Conservation (phyloP, 1,140 invertebrate genomes). For the Drosophila busckii region DNA sequence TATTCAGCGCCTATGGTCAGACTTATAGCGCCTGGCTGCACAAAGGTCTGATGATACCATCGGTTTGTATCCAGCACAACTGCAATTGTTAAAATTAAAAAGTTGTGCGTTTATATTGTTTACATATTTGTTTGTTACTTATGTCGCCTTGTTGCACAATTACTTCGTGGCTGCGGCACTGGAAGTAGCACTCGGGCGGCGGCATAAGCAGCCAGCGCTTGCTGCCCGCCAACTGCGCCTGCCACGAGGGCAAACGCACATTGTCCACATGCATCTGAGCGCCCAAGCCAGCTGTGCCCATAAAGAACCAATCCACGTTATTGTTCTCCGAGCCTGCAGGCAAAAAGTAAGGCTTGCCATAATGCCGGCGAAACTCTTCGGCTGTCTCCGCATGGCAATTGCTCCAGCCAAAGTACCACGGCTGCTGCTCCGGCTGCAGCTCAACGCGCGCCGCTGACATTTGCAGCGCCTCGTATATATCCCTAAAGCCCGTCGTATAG, state of each 20-base stretch:
- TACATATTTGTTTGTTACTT: constrained; percentile 86
- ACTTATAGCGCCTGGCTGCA: constrained; percentile 92
- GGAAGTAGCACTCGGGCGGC: constrained; percentile 91
- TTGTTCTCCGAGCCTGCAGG: constrained; percentile 90
- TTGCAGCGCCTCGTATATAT: constrained; percentile 87
- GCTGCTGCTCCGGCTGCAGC: constrained; percentile 81
- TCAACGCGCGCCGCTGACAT: constrained; percentile 86
- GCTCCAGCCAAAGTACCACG: constrained; percentile 97
- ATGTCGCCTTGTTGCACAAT: constrained; percentile 92
- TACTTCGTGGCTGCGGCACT: constrained; percentile 85
- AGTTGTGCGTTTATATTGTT: background rate
- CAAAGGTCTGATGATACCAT: constrained; percentile 95
- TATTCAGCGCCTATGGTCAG: constrained; percentile 98
- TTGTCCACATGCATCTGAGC: constrained; percentile 97
- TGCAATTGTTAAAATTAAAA: constrained; percentile 79
- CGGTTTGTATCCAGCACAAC: constrained; percentile 95
- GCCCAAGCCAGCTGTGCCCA: constrained; percentile 94
- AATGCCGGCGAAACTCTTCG: constrained; percentile 87
- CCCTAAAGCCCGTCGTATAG: constrained; percentile 88
- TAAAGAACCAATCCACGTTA: constrained; percentile 96
- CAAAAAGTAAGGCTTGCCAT: constrained; percentile 92
- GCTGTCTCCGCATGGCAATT: constrained; percentile 92
- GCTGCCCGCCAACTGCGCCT: constrained; percentile 91
- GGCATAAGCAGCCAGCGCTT: constrained; percentile 94
- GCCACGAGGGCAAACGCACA: constrained; percentile 95